Conservation (phyloP, 1,140 invertebrate genomes). For the Drosophila miranda region DNA sequence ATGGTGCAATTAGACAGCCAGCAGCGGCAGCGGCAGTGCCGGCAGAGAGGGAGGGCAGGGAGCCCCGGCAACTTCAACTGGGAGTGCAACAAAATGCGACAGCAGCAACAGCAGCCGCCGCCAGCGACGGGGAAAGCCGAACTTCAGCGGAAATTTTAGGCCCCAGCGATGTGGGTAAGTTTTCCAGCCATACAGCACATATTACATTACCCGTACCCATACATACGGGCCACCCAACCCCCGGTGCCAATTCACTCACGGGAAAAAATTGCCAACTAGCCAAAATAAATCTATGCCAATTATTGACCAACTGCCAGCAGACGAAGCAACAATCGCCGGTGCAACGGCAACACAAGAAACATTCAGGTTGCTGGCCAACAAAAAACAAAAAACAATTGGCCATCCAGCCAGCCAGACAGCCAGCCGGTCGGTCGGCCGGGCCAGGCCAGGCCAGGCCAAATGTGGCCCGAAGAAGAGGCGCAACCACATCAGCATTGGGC, state of each 20-base stretch:
- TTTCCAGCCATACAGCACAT: slow-evolving; percentile 33
- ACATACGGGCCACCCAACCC: not conserved
- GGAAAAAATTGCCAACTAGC: slow-evolving; percentile 66
- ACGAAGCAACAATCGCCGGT: slow-evolving; percentile 48
- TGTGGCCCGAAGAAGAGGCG: slow-evolving; percentile 64
- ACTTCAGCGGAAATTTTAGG: slow-evolving; percentile 74
- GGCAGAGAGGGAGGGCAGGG: slow-evolving; percentile 1
- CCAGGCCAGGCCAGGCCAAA: slow-evolving; percentile 10
- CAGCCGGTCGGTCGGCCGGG: slow-evolving; percentile 3
- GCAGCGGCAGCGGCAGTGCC: slow-evolving; percentile 24
- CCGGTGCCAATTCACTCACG: slow-evolving; percentile 1
- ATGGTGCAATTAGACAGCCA: slow-evolving; percentile 78
- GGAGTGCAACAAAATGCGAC: slow-evolving; percentile 21
- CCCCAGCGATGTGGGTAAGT: slow-evolving; percentile 73
- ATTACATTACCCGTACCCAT: slow-evolving; percentile 1
- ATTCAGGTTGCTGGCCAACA: slow-evolving; percentile 46
- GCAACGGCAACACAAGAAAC: slow-evolving; percentile 27
- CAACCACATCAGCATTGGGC: slow-evolving; percentile 54
- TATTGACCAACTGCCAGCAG: slow-evolving; percentile 77
- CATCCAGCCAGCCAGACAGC: not conserved
- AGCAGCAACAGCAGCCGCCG: slow-evolving; percentile 39
- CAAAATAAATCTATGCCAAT: slow-evolving; percentile 80
- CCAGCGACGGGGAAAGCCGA: slow-evolving; percentile 58
- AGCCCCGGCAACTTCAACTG: slow-evolving; percentile 2
- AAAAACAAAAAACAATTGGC: slow-evolving; percentile 45